Evolutionary conservation across 2,113 vertebrate genomes (phyloP), one percentile per base, ranked within the genome.

Genomic region (Engraulis encrasicolus): DNA sequence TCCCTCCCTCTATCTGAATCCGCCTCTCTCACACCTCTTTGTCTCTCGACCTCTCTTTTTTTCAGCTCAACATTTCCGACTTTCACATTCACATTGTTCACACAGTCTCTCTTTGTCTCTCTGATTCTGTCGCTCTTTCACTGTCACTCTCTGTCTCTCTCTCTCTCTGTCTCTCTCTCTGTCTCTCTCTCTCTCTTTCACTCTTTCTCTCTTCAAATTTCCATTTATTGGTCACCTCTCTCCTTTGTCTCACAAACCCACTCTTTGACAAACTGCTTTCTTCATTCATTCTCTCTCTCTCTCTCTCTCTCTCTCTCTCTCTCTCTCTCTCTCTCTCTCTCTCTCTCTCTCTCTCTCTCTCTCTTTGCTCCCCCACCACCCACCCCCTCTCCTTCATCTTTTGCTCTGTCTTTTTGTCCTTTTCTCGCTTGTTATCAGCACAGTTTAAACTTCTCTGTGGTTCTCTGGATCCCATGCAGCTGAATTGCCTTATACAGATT

Each of bases 401-500:
- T 27, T 27, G 58, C 58, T 27, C n/a, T 31, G 58, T 66, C 31
- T 66, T 66, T 66, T 23, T 66, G 23, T 71, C 66, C 27, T 74
- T 74, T 15, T 74, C n/a, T 5, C 27, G 11, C 66, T 74, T 15
- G 31, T 74, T 74, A 74, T 74, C 66, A 74, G 27, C 11, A 12
- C 11, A 74, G 66, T 74, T 34, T 74, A 74, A 74, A 34, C 27
- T 74, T 74, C 61, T 71, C 61, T 71, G 27, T 74, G 23, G 1
- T 74, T 74, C 11, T 1, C 40, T 4, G 54, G 23, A 27, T 74
- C 66, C 66, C 66, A 74, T 74, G 66, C 66, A 74, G 66, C 66
- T 27, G 66, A 74, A 74, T 74, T 4, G 66, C 31, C 66, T 74
- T 74, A 74, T 12, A 74, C 66, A 34, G 66, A 74, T 74, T 74